A percentile compares a stretch with the other conserved stretches of the same genome.
phyloP scores from a whole-genome alignment of 2,113 vertebrate species.

The Hippocampus mohnikei region DNA sequence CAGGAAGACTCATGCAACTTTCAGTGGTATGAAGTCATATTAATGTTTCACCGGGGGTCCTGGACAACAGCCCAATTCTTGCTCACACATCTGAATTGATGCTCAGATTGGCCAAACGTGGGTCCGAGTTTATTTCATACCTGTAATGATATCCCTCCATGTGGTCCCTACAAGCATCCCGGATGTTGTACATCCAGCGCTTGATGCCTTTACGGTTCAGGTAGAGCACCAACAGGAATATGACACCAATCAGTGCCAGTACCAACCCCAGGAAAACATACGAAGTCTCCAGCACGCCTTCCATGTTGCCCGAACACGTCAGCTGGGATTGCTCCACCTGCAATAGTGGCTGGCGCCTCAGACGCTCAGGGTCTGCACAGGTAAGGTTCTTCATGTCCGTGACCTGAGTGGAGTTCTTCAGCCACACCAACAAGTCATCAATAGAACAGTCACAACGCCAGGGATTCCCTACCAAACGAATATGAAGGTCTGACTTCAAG shows the following conservation, averaged over 20 bases:
- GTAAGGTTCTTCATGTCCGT: constrained; percentile 70
- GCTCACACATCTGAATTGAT: constrained; percentile 91
- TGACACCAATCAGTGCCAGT: constrained; percentile 91
- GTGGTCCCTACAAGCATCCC: constrained; percentile 97
- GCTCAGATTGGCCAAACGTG: constrained; percentile 89
- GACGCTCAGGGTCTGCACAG: constrained; percentile 73
- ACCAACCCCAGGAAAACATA: constrained; percentile 95
- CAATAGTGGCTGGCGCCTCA: constrained; percentile 69
- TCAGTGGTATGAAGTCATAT: constrained; percentile 45
- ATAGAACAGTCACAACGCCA: constrained; percentile 86
- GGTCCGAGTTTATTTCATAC: constrained; percentile 94
- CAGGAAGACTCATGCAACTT: constrained; percentile 80
- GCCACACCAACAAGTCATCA: constrained; percentile 81
- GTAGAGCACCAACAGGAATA: constrained; percentile 96
- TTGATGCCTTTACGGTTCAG: constrained; percentile 98
- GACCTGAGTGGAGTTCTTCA: constrained; percentile 76
- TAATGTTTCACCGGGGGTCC: constrained; percentile 28
- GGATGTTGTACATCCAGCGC: constrained; percentile 95
- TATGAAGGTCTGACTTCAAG: constrained; percentile 54
- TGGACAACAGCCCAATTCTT: constrained; percentile 16
- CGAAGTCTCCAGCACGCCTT: constrained; percentile 86
- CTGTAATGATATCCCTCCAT: constrained; percentile 99
- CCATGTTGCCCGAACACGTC: constrained; percentile 60
- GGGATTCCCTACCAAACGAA: constrained; percentile 76
- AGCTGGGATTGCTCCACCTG: constrained; percentile 71